Percentiles rank a stretch among this genome's conserved stretches.
Evolutionary conservation across 2,797 vertebrate genomes (phyloP).

Genomic region (Lerista edwardsae): DNA sequence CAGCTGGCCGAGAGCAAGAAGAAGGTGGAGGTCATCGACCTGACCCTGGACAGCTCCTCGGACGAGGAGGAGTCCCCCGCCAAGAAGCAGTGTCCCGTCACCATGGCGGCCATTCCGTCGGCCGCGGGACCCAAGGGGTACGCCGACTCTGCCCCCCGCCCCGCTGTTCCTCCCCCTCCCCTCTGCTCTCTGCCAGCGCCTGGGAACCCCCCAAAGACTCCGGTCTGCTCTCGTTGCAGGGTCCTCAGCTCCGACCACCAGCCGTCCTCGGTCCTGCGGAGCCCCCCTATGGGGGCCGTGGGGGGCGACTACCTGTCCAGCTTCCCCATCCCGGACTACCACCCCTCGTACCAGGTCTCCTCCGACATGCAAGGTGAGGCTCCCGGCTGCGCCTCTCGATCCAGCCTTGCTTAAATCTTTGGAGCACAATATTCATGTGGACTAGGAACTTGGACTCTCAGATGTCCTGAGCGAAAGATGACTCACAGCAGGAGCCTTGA

Average conservation of each 20-base stretch:
- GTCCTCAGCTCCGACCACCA: constrained; percentile 62
- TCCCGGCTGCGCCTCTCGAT: neutral
- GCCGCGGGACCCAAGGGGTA: constrained; percentile 73
- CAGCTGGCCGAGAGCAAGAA: constrained; percentile 65
- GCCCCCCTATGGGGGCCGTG: constrained; percentile 64
- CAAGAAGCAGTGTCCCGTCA: constrained; percentile 71
- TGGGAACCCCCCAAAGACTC: too few relatives aligned
- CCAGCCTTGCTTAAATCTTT: neutral
- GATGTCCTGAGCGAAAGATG: neutral
- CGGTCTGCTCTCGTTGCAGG: constrained; percentile 43
- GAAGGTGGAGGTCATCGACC: constrained; percentile 77
- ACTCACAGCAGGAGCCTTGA: too few relatives aligned
- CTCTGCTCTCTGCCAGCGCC: neutral
- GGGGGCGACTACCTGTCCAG: constrained; percentile 73
- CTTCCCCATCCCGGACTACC: constrained; percentile 73
- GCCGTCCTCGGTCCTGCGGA: constrained; percentile 69
- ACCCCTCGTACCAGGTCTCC: constrained; percentile 72
- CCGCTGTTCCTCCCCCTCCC: neutral
- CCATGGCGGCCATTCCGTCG: constrained; percentile 34
- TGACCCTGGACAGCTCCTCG: constrained; percentile 78
- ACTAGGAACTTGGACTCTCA: neutral
- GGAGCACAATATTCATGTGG: neutral
- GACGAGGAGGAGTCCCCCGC: constrained; percentile 74
- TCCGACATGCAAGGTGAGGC: constrained; percentile 78
- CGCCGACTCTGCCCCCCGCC: neutral